These are phyloP conservation scores for Todus mexicanus DNA, from an alignment of 2,797 vertebrate genomes.

Conservation along the genomic window DNA sequence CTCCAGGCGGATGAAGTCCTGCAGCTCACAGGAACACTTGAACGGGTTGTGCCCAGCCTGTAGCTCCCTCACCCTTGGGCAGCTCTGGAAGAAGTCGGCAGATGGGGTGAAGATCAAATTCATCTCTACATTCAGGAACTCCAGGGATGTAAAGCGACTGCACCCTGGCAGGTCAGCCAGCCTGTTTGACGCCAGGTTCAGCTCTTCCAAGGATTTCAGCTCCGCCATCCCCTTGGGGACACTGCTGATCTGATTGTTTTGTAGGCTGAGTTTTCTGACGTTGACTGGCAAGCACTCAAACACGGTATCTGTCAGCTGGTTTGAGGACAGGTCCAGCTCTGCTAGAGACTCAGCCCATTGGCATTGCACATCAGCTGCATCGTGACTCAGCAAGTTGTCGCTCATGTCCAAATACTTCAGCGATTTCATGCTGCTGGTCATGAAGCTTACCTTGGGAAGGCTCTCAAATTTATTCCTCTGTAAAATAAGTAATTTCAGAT, in stretches of 20 bases:
- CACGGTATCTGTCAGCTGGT: slow-evolving; percentile 72
- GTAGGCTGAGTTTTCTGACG: slow-evolving; percentile 73
- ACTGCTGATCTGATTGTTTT: slow-evolving; percentile 79
- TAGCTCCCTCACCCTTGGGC: slow-evolving; percentile 72
- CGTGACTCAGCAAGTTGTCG: slow-evolving; percentile 77
- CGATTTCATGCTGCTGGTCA: slow-evolving; percentile 78
- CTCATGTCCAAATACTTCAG: slow-evolving; percentile 82
- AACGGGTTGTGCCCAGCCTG: slow-evolving; percentile 77
- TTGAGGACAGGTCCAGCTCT: slow-evolving; percentile 82
- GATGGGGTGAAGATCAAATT: slow-evolving; percentile 81
- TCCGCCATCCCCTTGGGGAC: slow-evolving; percentile 61
- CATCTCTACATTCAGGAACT: slow-evolving; percentile 71
- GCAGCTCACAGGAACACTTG: slow-evolving; percentile 74
- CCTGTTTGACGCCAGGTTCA: slow-evolving; percentile 84
- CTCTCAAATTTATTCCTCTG: slow-evolving; percentile 79
- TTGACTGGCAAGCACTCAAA: slow-evolving; percentile 84
- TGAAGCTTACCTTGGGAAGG: slow-evolving; percentile 73
- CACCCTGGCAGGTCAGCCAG: slow-evolving; percentile 82
- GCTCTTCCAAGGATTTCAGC: slow-evolving; percentile 71
- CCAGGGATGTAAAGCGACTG: slow-evolving; percentile 66
- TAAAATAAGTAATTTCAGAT: slow-evolving; percentile 75
- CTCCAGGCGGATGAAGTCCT: slow-evolving; percentile 58
- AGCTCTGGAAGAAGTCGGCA: slow-evolving; percentile 72
- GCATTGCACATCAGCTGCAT: slow-evolving; percentile 55
- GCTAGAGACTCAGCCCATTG: slow-evolving; percentile 72